Evolutionary conservation across 2,797 vertebrate species (phyloP), one percentile per base, ranked within the genome.

Genomic region (Notolabrus celidotus): DNA sequence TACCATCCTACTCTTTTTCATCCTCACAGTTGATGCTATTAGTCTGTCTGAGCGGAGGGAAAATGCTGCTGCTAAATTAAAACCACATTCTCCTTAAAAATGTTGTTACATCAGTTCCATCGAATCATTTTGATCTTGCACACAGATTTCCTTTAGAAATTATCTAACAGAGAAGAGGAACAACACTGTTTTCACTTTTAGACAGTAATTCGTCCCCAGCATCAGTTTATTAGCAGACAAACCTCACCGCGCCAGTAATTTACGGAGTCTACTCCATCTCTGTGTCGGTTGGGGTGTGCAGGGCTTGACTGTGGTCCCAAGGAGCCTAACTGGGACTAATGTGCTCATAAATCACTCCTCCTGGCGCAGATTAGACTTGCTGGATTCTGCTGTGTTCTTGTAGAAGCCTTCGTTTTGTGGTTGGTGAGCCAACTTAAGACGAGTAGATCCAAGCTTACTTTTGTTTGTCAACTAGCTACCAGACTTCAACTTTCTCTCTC

Each of bases 301-400:
- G 77, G 55, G 60, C 61, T 82, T 74, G 73, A 81, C 78, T 86
- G 47, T 71, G 74, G 64, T 74, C 57, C 74, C 55, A 14, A 63
- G 77, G 74, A 88, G 77, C 84, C 74, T 62, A 78, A 76, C 80
- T 85, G 67, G 64, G 54, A 71, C 74, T 91, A 89, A 87, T 88
- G 78, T 77, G 75, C 73, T 86, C 84, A 86, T 93, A 89, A 89
- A 91, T 93, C 89, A 90, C 79, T 73, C 55, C 61, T 71, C 50
- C 60, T 62, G 82, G 72, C 39, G 2, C 63, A 71, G 82, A 83
- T 86, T 85, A 77, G 64, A 79, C 57, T 72, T 34, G 51, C 69
- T 79, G 71, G 76, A 67, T 79, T 83, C 71, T 67, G 29, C 53
- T 22, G 53, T 67, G 71, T 79, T 86, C 62, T 79, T 67, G 71